Evolutionary conservation across 92 coral and sea anemone genomes (phyloP), one percentile per base, ranked within the genome.

Genomic region (Bergia puertoricense): DNA sequence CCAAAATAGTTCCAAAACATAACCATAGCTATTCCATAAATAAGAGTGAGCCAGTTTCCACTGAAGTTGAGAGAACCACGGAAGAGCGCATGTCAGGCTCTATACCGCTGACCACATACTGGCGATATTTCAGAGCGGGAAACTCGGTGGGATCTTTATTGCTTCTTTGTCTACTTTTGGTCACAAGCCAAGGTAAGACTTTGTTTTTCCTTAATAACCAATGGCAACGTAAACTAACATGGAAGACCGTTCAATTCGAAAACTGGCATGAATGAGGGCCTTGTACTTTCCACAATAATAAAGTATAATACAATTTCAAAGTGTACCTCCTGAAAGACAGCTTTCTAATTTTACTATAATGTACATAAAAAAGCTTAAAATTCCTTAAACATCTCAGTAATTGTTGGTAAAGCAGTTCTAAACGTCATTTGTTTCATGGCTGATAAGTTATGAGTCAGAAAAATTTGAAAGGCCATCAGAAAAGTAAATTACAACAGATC

Each of bases 71-170:
- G 79, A 89, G 72, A 9, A 88, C 89, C 20, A 93, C 89, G 80
- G 95, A 93, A 74, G 93, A 89, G 23, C 91, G 95, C 20, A 85
- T 77, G 73, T 50, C 90, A 2, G 95, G 95, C 2, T 86, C 95
- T 22, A 82, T 93, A 81, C 88, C 95, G 14, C 79, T 81, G 83
- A 51, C 74, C n/a, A 62, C 90, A 39, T 91, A 93, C 86, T 93
- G 93, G 93, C 87, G 85, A 43, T 93, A 93, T 86, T 85, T 93
- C 9, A 88, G 85, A 15, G 92, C 95, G 2, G 95, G 95, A 50
- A 85, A 86, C 65, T 66, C 82, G 7, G 67, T 90, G 10, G 15
- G 69, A 69, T 67, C 88, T 37, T 62, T 91, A 40, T 40, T 86
- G 76, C 0, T 86, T 45, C 92, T 93, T 11, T 79, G 89, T 18